Evolutionary conservation across 1,140 invertebrate genomes (phyloP).

Genomic region (Pentalonia nigronervosa): DNA sequence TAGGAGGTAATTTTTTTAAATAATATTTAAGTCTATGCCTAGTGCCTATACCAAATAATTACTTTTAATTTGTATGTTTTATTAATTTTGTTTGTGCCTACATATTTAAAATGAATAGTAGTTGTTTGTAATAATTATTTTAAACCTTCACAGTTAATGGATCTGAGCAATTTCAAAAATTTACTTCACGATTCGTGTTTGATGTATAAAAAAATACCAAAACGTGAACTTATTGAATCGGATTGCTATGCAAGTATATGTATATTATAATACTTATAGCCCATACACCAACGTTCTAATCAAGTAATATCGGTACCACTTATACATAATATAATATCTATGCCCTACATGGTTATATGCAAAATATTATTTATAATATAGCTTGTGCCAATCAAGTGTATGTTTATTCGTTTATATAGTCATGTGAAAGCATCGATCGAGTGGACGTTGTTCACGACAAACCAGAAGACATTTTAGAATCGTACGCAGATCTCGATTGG

Average conservation of each 20-base stretch:
- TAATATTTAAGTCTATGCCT: no score
- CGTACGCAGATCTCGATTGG: slow-evolving; percentile 36
- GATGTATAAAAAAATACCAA: neutral
- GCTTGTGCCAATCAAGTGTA: neutral
- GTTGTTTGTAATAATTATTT: neutral
- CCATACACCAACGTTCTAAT: neutral
- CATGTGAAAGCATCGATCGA: slow-evolving; percentile 22
- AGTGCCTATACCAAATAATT: neutral
- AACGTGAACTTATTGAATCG: neutral
- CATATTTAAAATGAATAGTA: neutral
- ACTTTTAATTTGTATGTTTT: neutral
- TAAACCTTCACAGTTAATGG: neutral
- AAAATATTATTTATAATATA: no score
- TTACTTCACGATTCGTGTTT: slow-evolving; percentile 48
- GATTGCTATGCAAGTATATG: slow-evolving; percentile 50
- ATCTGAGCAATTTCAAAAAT: slow-evolving; percentile 45
- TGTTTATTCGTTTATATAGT: neutral
- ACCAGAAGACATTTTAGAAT: neutral
- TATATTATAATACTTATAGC: neutral
- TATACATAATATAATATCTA: no score
- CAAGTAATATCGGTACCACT: no score
- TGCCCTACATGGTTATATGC: no score
- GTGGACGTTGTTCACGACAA: neutral
- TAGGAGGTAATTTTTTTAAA: no score
- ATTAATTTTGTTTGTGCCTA: neutral